phyloP scores from a whole-genome alignment of 2,113 vertebrate genomes.

The Hydrolagus affinis region DNA sequence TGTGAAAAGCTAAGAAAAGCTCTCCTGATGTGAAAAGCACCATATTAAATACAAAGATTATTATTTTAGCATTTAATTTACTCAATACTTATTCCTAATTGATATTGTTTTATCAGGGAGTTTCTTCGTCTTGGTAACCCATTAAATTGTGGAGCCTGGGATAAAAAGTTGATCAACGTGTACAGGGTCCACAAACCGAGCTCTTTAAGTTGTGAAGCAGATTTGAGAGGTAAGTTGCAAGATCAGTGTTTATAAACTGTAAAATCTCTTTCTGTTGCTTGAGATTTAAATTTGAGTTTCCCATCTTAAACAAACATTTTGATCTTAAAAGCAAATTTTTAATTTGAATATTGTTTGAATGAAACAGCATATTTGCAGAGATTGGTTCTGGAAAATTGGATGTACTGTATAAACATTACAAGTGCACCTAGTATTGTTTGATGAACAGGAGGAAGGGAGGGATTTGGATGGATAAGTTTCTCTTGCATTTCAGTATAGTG shows the following conservation, averaged over 20 bases:
- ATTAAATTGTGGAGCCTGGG: conserved; percentile 95
- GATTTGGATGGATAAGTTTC: too few species aligned
- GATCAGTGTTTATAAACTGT: background rate
- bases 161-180: conserved; percentile 87
- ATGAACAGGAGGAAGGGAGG: too few species aligned
- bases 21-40: too few species aligned
- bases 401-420: too few species aligned
- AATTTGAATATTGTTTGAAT: background rate
- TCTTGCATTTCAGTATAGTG: too few species aligned
- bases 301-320: background rate
- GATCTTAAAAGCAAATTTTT: background rate
- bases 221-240: conserved; percentile 79
- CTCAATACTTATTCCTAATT: conserved; percentile 6
- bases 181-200: conserved; percentile 94
- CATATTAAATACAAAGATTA: too few species aligned
- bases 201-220: conserved; percentile 83
- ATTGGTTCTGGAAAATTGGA: too few species aligned
- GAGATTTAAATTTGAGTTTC: background rate
- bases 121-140: conserved; percentile 91
- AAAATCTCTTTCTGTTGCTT: background rate
- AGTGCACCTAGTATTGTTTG: too few species aligned
- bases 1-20: too few species aligned
- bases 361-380: too few species aligned
- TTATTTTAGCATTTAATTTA: conserved; percentile 34
- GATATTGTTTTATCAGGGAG: conserved; percentile 58